Evolutionary conservation across 2,888 invertebrate species (phyloP).

Genomic region (Napeogenes inachia): DNA sequence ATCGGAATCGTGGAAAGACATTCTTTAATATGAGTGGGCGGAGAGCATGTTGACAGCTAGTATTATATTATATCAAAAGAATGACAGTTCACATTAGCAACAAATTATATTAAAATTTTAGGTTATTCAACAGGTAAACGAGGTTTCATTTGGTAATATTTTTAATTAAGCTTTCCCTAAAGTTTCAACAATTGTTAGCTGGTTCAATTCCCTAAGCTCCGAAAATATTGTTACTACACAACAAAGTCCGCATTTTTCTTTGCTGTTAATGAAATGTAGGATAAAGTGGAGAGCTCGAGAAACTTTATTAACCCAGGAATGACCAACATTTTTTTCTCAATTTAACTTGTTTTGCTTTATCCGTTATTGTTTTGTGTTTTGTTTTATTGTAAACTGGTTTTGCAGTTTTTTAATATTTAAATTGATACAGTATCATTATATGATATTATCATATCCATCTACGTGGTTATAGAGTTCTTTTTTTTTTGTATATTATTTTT

Average conservation of each 20-base stretch:
- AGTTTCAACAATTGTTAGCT: background rate
- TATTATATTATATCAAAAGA: too few relatives aligned
- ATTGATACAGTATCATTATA: background rate
- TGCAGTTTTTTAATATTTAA: constrained; percentile 1
- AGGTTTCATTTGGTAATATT: too few relatives aligned
- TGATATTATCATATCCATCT: too few relatives aligned
- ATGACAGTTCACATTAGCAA: too few relatives aligned
- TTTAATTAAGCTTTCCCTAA: too few relatives aligned
- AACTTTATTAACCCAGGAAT: constrained; percentile 23
- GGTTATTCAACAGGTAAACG: too few relatives aligned
- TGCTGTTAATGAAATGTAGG: constrained; percentile 21
- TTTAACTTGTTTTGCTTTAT: constrained; percentile 16
- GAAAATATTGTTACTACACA: constrained; percentile 3
- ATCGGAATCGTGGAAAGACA: too few relatives aligned
- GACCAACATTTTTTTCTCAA: constrained; percentile 21
- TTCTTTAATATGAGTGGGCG: too few relatives aligned
- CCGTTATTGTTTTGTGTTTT: constrained; percentile 10
- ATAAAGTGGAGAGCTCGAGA: constrained; percentile 16
- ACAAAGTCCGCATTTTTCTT: constrained; percentile 12
- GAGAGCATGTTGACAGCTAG: too few relatives aligned
- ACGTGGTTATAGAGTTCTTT: too few relatives aligned
- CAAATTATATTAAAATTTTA: too few relatives aligned
- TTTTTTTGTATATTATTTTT: too few relatives aligned
- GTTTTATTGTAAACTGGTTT: background rate
- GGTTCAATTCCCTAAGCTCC: background rate